Conservation (phyloP, 2,888 invertebrate genomes). For the Drosophila kanekoi region DNA sequence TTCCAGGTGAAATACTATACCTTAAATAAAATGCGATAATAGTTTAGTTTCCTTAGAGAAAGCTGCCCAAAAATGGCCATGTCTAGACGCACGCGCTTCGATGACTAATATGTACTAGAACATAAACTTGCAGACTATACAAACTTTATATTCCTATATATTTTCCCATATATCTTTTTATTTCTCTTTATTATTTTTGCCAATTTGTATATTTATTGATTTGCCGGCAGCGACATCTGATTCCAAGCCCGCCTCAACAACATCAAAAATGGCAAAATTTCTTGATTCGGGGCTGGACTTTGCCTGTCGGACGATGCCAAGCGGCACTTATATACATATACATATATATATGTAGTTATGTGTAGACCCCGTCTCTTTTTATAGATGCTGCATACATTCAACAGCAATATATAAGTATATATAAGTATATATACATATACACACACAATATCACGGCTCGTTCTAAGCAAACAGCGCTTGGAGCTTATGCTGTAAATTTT, state of each 20-base stretch:
- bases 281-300: conserved; percentile 10
- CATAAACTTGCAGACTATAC: not conserved
- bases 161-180: too few species aligned
- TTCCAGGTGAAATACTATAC: not conserved
- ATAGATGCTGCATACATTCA: conserved; percentile 19
- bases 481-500: conserved; percentile 59
- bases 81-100: not conserved
- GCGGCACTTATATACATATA: not conserved
- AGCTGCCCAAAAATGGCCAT: too few species aligned
- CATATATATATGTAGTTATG: not conserved
- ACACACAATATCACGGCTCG: conserved; percentile 33
- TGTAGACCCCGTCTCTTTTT: not conserved
- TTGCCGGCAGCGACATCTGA: not conserved
- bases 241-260: not conserved
- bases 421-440: conserved; percentile 36
- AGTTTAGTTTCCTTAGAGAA: not conserved
- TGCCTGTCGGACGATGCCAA: not conserved
- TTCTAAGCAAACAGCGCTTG: conserved; percentile 44
- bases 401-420: too few species aligned
- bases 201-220: not conserved
- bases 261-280: not conserved
- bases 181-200: not conserved
- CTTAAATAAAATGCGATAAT: not conserved
- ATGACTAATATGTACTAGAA: not conserved
- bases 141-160: conserved; percentile 20